phyloP scores from a whole-genome alignment of 2,888 invertebrate genomes.

The Elgonia sp. region DNA sequence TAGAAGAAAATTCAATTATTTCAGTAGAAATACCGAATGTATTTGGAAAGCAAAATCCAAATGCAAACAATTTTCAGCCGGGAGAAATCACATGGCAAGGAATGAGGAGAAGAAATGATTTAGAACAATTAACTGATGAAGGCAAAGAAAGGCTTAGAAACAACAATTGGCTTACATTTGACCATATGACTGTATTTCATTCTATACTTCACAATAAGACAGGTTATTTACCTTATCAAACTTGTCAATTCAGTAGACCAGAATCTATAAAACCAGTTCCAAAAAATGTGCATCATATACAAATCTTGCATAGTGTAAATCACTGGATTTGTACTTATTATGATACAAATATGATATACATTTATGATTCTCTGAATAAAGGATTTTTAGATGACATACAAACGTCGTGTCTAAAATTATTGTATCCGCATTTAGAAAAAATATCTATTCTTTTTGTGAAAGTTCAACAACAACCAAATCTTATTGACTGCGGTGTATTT shows the following conservation, averaged over 20 bases:
- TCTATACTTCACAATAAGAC: conserved; percentile 35
- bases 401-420: conserved; percentile 4
- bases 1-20: not conserved
- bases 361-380: conserved; percentile 42
- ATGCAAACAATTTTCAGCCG: not conserved
- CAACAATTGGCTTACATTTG: not conserved
- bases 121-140: not conserved
- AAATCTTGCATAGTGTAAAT: conserved; percentile 27
- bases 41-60: conserved; percentile 23
- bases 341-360: conserved; percentile 18
- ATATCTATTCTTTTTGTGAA: not conserved
- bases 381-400: conserved; percentile 1
- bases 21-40: not conserved
- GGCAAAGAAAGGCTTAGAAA: not conserved
- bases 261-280: conserved; percentile 45
- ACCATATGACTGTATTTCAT: conserved; percentile 36
- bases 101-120: not conserved
- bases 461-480: conserved; percentile 39
- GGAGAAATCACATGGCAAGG: conserved; percentile 12
- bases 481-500: conserved; percentile 43
- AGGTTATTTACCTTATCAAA: conserved; percentile 44
- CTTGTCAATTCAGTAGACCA: conserved; percentile 17
- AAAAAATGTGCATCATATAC: conserved; percentile 14
- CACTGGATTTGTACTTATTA: conserved; percentile 50
- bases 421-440: conserved; percentile 33